A percentile compares a stretch with the other conserved stretches of the same genome.
These are phyloP conservation scores for Clarias fuscus DNA, from an alignment of 2,797 vertebrate genomes.

Conservation along the genomic window DNA sequence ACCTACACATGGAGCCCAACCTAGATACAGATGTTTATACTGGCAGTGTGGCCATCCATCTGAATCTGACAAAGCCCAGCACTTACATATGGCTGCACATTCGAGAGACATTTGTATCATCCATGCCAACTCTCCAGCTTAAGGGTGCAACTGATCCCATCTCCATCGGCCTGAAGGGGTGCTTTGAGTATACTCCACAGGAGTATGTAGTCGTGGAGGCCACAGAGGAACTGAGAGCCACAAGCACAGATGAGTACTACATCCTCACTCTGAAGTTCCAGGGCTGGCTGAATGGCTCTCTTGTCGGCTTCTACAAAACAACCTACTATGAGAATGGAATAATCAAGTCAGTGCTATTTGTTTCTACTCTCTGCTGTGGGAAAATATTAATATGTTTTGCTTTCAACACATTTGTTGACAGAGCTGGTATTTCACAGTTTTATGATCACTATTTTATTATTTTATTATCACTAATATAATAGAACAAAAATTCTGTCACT, in stretches of 20 bases:
- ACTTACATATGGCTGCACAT: constrained; percentile 89
- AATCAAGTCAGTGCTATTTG: constrained; percentile 77
- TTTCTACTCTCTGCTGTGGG: background rate
- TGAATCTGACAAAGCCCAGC: constrained; percentile 70
- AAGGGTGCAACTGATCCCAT: constrained; percentile 44
- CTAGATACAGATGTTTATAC: constrained; percentile 80
- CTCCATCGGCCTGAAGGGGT: constrained; percentile 71
- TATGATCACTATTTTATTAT: too few species aligned
- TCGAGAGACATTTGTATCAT: constrained; percentile 81
- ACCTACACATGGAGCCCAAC: constrained; percentile 83
- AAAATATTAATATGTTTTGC: background rate
- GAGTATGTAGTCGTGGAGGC: constrained; percentile 88
- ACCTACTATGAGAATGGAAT: constrained; percentile 78
- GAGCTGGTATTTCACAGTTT: background rate
- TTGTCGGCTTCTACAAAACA: constrained; percentile 94
- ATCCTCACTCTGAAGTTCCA: constrained; percentile 84
- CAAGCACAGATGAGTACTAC: constrained; percentile 63
- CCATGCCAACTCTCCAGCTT: constrained; percentile 60
- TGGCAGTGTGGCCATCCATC: constrained; percentile 77
- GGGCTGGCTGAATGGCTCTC: constrained; percentile 87
- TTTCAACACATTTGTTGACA: background rate
- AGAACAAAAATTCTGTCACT: background rate
- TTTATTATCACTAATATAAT: background rate
- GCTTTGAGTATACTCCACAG: constrained; percentile 82
- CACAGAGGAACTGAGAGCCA: constrained; percentile 61